Evolutionary conservation across 92 coral and sea anemone genomes (phyloP).

Genomic region (Phymanthus crucifer): DNA sequence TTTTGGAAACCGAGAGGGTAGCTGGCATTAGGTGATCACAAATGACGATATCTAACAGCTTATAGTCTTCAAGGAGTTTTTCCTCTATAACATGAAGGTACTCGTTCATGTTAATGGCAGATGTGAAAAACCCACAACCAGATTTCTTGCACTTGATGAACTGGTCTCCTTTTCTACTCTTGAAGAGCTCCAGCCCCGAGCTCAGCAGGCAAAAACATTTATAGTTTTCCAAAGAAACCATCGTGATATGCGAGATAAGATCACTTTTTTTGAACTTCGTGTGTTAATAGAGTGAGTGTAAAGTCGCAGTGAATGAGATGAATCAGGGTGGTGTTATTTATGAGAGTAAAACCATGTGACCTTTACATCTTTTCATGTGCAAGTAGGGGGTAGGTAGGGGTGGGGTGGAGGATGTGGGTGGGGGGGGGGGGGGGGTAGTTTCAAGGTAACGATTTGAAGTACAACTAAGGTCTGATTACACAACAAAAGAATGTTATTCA

Average conservation of each 20-base stretch:
- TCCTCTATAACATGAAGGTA: not conserved
- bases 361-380: not conserved
- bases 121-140: not conserved
- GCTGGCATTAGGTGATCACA: not conserved
- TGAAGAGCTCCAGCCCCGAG: not conserved
- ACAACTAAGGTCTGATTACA: conserved; percentile 4
- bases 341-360: not conserved
- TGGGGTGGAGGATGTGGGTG: too few species aligned
- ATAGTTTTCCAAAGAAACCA: not conserved
- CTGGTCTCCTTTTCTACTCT: not conserved
- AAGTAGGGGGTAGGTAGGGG: too few species aligned
- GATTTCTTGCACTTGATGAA: not conserved
- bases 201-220: not conserved
- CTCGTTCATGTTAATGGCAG: not conserved
- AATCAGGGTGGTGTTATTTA: not conserved
- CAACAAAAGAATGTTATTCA: conserved; percentile 10
- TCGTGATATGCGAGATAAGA: not conserved
- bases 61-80: not conserved
- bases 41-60: too few species aligned
- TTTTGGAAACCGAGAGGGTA: not conserved
- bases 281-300: not conserved
- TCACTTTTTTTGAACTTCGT: too few species aligned
- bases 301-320: not conserved
- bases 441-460: not conserved
- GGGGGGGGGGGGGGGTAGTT: not conserved